Percentiles rank a stretch among this genome's conserved stretches.
Conservation (phyloP, 2,888 invertebrate genomes). For the Nomada hirtipes region DNA sequence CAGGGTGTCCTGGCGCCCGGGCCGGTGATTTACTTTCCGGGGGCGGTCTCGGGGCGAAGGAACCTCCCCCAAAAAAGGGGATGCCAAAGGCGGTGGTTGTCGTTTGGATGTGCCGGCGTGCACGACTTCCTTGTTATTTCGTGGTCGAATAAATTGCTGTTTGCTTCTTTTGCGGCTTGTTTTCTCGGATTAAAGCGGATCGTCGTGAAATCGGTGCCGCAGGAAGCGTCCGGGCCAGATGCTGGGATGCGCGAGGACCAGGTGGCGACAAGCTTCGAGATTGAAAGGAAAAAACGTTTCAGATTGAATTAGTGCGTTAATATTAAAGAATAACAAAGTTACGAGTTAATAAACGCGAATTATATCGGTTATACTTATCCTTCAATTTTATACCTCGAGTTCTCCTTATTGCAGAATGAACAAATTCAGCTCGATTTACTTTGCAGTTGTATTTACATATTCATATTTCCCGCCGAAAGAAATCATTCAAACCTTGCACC, state of each 20-base stretch:
- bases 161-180: conserved; percentile 78
- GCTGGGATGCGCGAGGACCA: neutral
- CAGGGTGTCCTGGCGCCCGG: conserved; percentile 77
- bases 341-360: too few relatives aligned
- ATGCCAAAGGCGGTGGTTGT: conserved; percentile 19
- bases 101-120: neutral
- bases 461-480: too few relatives aligned
- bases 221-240: conserved; percentile 41
- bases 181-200: conserved; percentile 70
- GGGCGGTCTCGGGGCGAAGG: conserved; percentile 68
- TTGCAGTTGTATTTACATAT: too few relatives aligned
- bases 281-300: too few relatives aligned
- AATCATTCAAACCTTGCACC: too few relatives aligned
- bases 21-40: conserved; percentile 74
- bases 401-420: too few relatives aligned
- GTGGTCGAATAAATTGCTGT: conserved; percentile 77
- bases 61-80: conserved; percentile 28
- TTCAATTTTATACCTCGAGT: too few relatives aligned
- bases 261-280: too few relatives aligned
- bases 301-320: too few relatives aligned
- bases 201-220: neutral
- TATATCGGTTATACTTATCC: too few relatives aligned
- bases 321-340: too few relatives aligned
- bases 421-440: too few relatives aligned
- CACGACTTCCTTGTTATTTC: conserved; percentile 79